Base-by-base conservation (phyloP, 2,797 vertebrate genomes). In the Selene dorsalis region DNA sequence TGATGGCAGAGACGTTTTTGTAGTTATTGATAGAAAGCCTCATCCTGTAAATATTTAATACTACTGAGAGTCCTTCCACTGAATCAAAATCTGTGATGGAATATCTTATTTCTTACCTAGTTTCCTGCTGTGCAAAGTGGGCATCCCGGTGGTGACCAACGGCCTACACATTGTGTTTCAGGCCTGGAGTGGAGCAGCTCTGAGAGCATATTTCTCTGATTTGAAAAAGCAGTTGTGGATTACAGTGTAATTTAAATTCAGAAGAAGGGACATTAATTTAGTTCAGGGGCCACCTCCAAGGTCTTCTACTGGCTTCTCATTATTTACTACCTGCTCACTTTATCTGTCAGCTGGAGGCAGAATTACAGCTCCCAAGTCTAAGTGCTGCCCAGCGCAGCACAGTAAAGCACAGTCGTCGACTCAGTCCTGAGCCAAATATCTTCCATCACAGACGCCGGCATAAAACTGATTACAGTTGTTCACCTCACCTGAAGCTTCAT, bases 11-110 rank as follows among this genome's bases (percentile, higher is more conserved):
- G 83, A 88, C 63, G 4, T 88, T 89, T 90, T 86, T 81, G 63
- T 77, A 84, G 83, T 88, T 89, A 86, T 88, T 89, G 85, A 90
- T 89, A 92, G 86, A 86, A 89, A 91, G 74, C 84, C 70, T 88
- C 80, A 56, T 72, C 66, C 69, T 61, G 88, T 93, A 71, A 93
- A 94, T 94, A 93, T 93, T 93, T 93, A 89, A 94, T 91, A 67
- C 79, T 30, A 73, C 28, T 13, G 66, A 73, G 69, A 77, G 70
- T 86, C 69, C 77, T 83, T 91, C 84, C 73, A 84, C 88, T 87
- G 89, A 88, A 91, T 92, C 83, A 88, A 86, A 90, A 81, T 80
- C 69, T 67, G 59, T 75, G 77, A 74, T 73, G 59, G 45, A 73
- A 85, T 81, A 78, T 92, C 86, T 80, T 75, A 77, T 91, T 91